These are phyloP conservation scores for Gadus macrocephalus DNA, from an alignment of 2,113 vertebrate species.

Conservation along the genomic window DNA sequence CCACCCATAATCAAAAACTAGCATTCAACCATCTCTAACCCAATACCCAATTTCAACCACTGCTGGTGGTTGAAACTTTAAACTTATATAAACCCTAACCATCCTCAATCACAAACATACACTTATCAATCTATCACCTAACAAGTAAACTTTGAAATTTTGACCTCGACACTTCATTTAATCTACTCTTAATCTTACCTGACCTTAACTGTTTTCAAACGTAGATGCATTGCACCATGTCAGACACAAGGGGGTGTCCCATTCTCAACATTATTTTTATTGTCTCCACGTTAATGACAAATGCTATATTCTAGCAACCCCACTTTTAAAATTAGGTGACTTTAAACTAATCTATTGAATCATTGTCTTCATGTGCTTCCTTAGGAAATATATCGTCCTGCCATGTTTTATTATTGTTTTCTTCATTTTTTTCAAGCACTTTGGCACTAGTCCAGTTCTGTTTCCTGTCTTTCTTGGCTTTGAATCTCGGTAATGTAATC, in stretches of 20 bases:
- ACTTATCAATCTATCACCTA: no score
- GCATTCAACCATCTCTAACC: no score
- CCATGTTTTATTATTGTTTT: not conserved
- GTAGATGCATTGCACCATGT: slow-evolving; percentile 5
- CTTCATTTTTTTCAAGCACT: no score
- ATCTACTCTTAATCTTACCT: no score
- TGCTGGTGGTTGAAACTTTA: no score
- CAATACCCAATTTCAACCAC: slow-evolving; percentile 6
- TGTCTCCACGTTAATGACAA: not conserved
- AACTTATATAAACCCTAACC: no score
- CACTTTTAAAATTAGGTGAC: not conserved
- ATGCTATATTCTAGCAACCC: no score
- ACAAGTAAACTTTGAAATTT: no score
- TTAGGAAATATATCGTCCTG: not conserved
- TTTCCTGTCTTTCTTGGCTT: slow-evolving; percentile 33
- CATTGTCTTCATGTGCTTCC: not conserved
- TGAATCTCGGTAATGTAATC: not conserved
- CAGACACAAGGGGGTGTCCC: slow-evolving; percentile 43
- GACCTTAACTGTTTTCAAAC: not conserved
- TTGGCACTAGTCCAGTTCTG: slow-evolving; percentile 25
- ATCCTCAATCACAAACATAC: no score
- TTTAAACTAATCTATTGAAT: not conserved
- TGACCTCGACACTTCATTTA: no score
- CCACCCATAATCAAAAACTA: no score
- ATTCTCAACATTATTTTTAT: slow-evolving; percentile 1